A percentile compares a stretch with the other conserved stretches of the same genome.
phyloP scores from a whole-genome alignment of 2,797 vertebrate species.

The Acanthopagrus latus region DNA sequence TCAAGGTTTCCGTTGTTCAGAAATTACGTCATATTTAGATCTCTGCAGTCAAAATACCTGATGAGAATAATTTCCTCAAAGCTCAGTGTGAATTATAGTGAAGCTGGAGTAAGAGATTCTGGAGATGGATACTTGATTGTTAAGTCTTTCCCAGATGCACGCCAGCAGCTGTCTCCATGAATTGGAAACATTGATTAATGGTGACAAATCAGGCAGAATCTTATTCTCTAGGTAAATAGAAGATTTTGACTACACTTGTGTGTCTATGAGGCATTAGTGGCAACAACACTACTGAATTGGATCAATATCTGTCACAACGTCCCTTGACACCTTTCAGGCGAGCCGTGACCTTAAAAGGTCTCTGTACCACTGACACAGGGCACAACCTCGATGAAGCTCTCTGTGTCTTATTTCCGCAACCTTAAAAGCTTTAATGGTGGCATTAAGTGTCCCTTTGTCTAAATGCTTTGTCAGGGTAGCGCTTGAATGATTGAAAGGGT shows the following conservation, averaged over 20 bases:
- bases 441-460: slow-evolving; percentile 9
- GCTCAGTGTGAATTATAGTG: no score
- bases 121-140: no score
- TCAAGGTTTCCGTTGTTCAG: background rate
- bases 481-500: slow-evolving; percentile 9
- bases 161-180: no score
- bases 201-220: background rate
- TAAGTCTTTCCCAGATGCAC: no score
- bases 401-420: slow-evolving; percentile 8
- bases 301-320: slow-evolving; percentile 46
- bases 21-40: no score
- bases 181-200: no score
- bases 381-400: slow-evolving; percentile 2
- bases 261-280: no score
- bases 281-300: slow-evolving; percentile 5
- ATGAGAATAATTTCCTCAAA: no score
- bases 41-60: no score
- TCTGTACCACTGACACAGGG: slow-evolving; percentile 5
- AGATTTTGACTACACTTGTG: background rate
- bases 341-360: slow-evolving; percentile 30
- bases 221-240: background rate
- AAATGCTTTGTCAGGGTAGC: slow-evolving; percentile 28
- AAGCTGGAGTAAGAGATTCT: no score
- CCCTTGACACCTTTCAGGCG: slow-evolving; percentile 28
- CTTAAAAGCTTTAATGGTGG: slow-evolving; percentile 16